Evolutionary conservation across 2,888 invertebrate genomes (phyloP).

Genomic region (Eugnorisma glareosa): DNA sequence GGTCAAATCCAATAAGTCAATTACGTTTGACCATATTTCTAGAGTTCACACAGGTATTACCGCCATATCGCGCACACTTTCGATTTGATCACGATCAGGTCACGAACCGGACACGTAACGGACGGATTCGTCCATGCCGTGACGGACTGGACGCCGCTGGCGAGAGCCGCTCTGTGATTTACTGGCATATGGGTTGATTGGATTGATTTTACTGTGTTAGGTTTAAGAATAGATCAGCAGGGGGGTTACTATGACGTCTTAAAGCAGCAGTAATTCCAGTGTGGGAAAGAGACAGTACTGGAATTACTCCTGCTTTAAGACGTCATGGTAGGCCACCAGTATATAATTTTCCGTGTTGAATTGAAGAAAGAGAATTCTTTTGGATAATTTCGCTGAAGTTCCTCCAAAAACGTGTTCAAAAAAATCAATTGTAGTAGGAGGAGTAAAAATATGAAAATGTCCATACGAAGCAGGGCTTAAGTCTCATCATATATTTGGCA

Average conservation of each 20-base stretch:
- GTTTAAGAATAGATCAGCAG: slow-evolving; percentile 14
- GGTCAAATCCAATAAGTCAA: slow-evolving; percentile 45
- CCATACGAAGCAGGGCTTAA: background rate
- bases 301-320: too few species aligned
- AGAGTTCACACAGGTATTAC: slow-evolving; percentile 55
- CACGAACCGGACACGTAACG: slow-evolving; percentile 49
- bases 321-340: too few species aligned
- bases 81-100: slow-evolving; percentile 62
- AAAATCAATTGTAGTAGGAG: background rate
- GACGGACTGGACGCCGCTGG: slow-evolving; percentile 52
- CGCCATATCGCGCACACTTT: slow-evolving; percentile 65
- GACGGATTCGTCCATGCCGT: slow-evolving; percentile 51
- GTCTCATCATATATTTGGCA: background rate
- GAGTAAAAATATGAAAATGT: background rate
- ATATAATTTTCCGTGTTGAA: slow-evolving; percentile 3
- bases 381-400: background rate
- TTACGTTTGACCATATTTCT: slow-evolving; percentile 59
- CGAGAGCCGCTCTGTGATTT: slow-evolving; percentile 57
- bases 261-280: too few species aligned
- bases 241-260: too few species aligned
- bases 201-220: slow-evolving; percentile 29
- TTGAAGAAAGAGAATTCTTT: slow-evolving; percentile 10
- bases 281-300: too few species aligned
- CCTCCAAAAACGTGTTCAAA: background rate
- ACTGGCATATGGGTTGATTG: slow-evolving; percentile 52